phyloP scores from a whole-genome alignment of 2,888 invertebrate species.

The Thera britannica region DNA sequence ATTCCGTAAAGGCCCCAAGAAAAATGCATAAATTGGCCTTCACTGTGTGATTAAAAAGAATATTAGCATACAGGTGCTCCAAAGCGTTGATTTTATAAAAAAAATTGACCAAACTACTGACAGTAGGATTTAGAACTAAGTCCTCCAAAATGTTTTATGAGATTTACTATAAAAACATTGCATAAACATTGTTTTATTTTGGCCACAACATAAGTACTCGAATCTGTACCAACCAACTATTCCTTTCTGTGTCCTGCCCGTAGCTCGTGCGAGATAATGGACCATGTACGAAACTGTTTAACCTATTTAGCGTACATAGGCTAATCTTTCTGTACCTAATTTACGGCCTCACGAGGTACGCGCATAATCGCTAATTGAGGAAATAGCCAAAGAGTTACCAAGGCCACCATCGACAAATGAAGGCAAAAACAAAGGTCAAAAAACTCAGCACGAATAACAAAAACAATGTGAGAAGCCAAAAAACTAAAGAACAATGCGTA shows the following conservation, averaged over 20 bases:
- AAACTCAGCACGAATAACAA: constrained; percentile 68
- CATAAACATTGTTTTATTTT: too few species aligned
- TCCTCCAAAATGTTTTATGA: too few species aligned
- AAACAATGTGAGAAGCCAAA: constrained; percentile 54
- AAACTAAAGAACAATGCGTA: constrained; percentile 67
- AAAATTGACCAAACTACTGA: background rate
- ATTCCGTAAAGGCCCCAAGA: constrained; percentile 13
- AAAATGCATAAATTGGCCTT: constrained; percentile 5
- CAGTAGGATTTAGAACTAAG: too few species aligned
- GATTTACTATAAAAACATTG: too few species aligned
- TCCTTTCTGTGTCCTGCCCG: background rate
- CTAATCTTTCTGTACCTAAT: constrained; percentile 14
- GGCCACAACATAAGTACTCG: background rate
- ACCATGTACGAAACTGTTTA: background rate
- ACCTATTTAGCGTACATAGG: constrained; percentile 2
- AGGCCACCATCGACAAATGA: constrained; percentile 71
- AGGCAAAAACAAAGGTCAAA: constrained; percentile 74
- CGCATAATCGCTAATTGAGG: constrained; percentile 70
- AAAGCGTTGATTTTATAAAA: background rate
- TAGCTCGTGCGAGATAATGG: background rate
- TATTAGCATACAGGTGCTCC: constrained; percentile 15
- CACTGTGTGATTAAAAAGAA: constrained; percentile 9
- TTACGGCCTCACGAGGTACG: constrained; percentile 12
- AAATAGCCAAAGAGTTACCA: constrained; percentile 65
- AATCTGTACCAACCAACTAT: too few species aligned